Base-by-base conservation (phyloP, 1,140 invertebrate species). In the Lycorma delicatula region DNA sequence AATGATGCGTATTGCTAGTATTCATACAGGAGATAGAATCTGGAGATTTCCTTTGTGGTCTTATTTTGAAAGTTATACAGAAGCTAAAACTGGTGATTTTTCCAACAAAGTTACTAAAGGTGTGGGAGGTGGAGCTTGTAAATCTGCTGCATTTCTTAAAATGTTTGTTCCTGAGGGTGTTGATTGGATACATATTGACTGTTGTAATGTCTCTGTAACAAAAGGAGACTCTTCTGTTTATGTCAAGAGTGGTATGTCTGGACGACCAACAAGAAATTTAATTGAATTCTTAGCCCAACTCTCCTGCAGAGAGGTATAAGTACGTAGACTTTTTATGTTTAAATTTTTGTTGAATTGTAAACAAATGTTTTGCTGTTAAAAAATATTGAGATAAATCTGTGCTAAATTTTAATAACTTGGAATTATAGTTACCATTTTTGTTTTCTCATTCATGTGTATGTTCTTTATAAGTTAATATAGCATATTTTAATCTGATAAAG, bases 11-110 rank as follows among this genome's bases (percentile, higher is more conserved):
- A 69, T 74, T 9, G 75, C 78, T 18, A 72, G 79, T 3, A 70
- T 71, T 57, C 69, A 71, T 50, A 82, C 81, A 29, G 83, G 83
- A 3, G 82, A 85, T 65, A 67, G 83, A 18, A 72, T 85, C 6
- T 85, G 83, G 83, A 70, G 81, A 56, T 78, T 84, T 73, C 83
- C 83, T 0, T 67, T 84, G 7, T 83, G 80, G 71, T 70, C 78
- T 20, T 74, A 78, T 64, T 84, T 77, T 65, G 74, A 72, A 2
- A 74, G 70, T 49, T 69, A 74, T 29, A 18, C 12, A 11, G 3
- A 26, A 16, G 16, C 25, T 51, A 7, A 29, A 29, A 51, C 28
- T 29, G 28, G 2, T 29, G 13, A 5, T 29, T 12, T 16, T 20
- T 29, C 6, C 25, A 28, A 16, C n/a, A n/a, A 29, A 18, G 27